Evolutionary conservation across 1,140 invertebrate species (phyloP).

Genomic region (Anastatus disparis): DNA sequence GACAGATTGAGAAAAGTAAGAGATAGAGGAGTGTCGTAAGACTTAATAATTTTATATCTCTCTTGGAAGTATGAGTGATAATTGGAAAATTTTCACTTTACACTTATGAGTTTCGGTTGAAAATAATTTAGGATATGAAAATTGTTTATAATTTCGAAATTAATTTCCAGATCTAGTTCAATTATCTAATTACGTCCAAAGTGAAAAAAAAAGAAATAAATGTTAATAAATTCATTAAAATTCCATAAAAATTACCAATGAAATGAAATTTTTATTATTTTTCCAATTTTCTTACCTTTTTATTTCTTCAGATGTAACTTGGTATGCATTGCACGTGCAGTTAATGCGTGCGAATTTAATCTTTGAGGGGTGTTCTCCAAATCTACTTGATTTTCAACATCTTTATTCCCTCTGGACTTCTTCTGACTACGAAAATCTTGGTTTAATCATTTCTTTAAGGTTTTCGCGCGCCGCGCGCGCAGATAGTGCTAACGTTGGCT

Average conservation of each 20-base stretch:
- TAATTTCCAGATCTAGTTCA: conserved; percentile 20
- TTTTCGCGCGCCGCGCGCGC: no score
- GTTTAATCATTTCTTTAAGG: neutral
- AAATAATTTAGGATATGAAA: neutral
- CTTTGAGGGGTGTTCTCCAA: neutral
- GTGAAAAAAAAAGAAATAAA: no score
- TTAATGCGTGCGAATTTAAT: conserved; percentile 16
- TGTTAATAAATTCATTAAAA: no score
- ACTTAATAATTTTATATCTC: conserved; percentile 33
- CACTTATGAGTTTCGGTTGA: neutral
- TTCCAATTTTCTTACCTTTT: neutral
- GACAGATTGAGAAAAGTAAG: neutral
- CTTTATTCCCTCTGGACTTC: no score
- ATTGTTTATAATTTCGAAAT: conserved; percentile 39
- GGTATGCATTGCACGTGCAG: neutral
- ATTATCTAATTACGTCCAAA: no score
- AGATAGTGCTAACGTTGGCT: no score
- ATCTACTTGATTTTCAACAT: neutral
- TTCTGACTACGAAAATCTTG: no score
- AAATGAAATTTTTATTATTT: no score
- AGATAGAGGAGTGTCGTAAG: neutral
- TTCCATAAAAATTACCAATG: no score
- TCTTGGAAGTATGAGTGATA: neutral
- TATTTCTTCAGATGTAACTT: neutral
- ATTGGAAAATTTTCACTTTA: conserved; percentile 25